phyloP scores from a whole-genome alignment of 2,888 invertebrate species.

The Artemia sp. region DNA sequence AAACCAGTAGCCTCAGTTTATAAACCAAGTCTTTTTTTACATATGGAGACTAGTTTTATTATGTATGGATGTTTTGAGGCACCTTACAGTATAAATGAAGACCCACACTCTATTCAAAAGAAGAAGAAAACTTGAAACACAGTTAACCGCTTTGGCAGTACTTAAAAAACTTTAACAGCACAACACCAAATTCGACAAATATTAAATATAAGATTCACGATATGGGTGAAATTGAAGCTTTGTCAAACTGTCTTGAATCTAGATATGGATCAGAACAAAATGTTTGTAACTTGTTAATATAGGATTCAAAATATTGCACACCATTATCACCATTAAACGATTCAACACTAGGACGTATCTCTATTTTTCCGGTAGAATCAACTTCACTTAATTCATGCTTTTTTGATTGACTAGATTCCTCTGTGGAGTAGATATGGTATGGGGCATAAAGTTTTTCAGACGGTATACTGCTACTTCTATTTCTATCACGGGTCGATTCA shows the following conservation, averaged over 20 bases:
- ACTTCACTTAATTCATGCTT: background rate
- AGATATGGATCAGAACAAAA: conserved; percentile 6
- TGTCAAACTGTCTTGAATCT: conserved; percentile 9
- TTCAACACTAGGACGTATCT: background rate
- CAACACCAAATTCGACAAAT: background rate
- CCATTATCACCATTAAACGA: background rate
- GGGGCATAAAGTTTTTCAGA: conserved; percentile 4
- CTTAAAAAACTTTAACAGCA: too few species aligned
- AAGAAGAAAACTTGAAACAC: too few species aligned
- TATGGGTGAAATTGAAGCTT: conserved; percentile 11
- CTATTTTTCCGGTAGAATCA: background rate
- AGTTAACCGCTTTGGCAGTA: too few species aligned
- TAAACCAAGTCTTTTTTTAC: too few species aligned
- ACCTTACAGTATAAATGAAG: too few species aligned
- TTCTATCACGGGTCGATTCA: background rate
- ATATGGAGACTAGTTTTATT: too few species aligned
- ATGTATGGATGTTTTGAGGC: too few species aligned
- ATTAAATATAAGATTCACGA: background rate
- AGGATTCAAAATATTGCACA: conserved; percentile 7
- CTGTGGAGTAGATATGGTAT: background rate
- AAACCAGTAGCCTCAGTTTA: too few species aligned
- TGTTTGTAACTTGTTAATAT: conserved; percentile 8
- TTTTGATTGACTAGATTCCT: background rate
- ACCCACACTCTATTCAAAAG: too few species aligned
- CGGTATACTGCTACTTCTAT: background rate